phyloP scores from a whole-genome alignment of 2,888 invertebrate species.

The Megalurothrips usitatus region DNA sequence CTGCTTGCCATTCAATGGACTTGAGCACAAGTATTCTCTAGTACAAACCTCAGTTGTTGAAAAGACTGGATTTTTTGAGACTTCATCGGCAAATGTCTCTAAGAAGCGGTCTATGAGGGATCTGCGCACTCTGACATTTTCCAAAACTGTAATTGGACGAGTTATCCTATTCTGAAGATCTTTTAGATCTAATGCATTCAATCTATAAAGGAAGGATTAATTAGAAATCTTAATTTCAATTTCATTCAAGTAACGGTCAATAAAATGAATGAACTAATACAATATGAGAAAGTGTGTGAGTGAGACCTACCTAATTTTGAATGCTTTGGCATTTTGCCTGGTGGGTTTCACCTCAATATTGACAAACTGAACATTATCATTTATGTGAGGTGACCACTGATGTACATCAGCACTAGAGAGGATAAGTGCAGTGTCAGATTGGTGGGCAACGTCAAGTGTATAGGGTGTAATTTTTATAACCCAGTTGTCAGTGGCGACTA shows the following conservation, averaged over 20 bases:
- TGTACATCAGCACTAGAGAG: conserved; percentile 69
- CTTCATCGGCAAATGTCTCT: conserved; percentile 72
- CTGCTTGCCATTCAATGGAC: too few species aligned
- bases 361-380: conserved; percentile 72
- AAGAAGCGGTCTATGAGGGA: conserved; percentile 79
- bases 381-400: conserved; percentile 60
- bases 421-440: conserved; percentile 70
- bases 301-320: conserved; percentile 39
- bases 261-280: conserved; percentile 30
- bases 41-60: conserved; percentile 52
- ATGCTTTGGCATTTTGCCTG: conserved; percentile 38
- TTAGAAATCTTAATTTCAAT: conserved; percentile 31
- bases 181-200: conserved; percentile 72
- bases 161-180: conserved; percentile 68
- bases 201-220: conserved; percentile 46
- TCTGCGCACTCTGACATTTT: conserved; percentile 68
- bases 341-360: conserved; percentile 60
- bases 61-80: conserved; percentile 62
- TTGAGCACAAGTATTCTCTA: not conserved
- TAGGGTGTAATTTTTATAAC: conserved; percentile 77
- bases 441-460: conserved; percentile 67
- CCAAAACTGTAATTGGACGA: conserved; percentile 62
- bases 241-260: conserved; percentile 31
- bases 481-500: conserved; percentile 81
- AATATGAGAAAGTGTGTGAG: conserved; percentile 20